Percentiles rank a stretch among this genome's conserved stretches.
These are phyloP conservation scores for Eumerus sabulonum DNA, from an alignment of 2,888 invertebrate genomes.

Conservation along the genomic window DNA sequence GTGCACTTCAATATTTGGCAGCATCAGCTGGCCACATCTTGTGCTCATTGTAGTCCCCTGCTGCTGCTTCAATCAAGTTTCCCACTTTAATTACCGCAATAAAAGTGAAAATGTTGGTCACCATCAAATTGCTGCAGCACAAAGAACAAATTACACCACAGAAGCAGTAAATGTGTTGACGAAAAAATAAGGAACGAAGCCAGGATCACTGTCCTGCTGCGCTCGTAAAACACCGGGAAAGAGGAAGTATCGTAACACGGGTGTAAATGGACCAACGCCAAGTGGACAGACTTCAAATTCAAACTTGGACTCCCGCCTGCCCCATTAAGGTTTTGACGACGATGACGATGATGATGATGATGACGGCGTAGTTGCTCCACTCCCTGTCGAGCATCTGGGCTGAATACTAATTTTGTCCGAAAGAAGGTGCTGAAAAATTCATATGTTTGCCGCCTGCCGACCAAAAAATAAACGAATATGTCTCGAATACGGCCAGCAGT, in stretches of 20 bases:
- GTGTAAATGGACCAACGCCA: conserved; percentile 68
- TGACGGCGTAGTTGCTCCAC: too few species aligned
- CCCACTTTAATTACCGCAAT: conserved; percentile 57
- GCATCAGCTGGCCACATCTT: conserved; percentile 4
- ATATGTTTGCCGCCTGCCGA: conserved; percentile 32
- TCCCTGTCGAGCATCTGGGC: conserved; percentile 54
- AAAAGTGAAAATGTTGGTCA: conserved; percentile 54
- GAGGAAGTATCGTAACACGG: conserved; percentile 9
- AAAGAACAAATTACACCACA: conserved; percentile 61
- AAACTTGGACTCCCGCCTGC: conserved; percentile 39
- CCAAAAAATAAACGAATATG: conserved; percentile 32
- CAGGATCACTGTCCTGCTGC: conserved; percentile 48
- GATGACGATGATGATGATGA: too few species aligned
- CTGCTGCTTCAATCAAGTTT: conserved; percentile 41
- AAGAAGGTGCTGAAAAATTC: conserved; percentile 68
- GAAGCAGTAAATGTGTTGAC: conserved; percentile 59
- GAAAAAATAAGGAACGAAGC: conserved; percentile 22
- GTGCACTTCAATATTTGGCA: too few species aligned
- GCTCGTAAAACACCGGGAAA: conserved; percentile 29
- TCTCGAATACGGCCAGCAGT: conserved; percentile 60
- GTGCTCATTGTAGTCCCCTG: background rate
- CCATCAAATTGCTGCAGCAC: conserved; percentile 49
- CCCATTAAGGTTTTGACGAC: conserved; percentile 54
- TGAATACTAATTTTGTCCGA: conserved; percentile 64
- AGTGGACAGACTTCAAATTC: conserved; percentile 64